phyloP scores from a whole-genome alignment of 2,797 vertebrate genomes.

The Loriculus beryllinus region DNA sequence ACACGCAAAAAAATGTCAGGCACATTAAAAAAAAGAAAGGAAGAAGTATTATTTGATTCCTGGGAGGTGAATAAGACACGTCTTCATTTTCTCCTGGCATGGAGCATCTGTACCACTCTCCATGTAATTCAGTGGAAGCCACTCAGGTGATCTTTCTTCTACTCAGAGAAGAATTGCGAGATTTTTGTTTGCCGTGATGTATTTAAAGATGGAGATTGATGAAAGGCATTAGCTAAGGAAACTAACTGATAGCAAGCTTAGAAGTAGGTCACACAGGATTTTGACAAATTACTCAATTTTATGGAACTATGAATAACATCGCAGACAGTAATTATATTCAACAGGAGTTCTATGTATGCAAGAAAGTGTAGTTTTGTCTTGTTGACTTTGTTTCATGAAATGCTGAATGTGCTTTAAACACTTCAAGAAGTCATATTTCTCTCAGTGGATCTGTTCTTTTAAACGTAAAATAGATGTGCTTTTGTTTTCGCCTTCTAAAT shows the following conservation, averaged over 20 bases:
- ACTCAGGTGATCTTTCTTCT: not conserved
- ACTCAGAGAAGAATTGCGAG: not conserved
- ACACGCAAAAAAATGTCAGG: not conserved
- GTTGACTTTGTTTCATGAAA: not conserved
- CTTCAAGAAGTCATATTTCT: not conserved
- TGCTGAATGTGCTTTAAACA: not conserved
- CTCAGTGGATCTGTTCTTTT: not conserved
- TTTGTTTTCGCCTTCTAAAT: not conserved
- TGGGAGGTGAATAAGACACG: not conserved
- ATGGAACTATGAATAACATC: not conserved
- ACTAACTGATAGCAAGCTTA: not conserved
- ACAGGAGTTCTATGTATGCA: not conserved
- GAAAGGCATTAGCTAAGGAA: not conserved
- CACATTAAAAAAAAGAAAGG: not conserved
- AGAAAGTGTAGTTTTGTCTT: not conserved
- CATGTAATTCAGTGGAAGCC: accelerated
- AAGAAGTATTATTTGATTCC: not conserved
- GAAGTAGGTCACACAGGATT: slow-evolving; percentile 6
- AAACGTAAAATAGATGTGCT: not conserved
- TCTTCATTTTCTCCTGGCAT: not conserved
- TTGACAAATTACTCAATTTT: not conserved
- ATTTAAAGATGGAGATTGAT: slow-evolving; percentile 26
- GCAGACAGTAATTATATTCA: not conserved
- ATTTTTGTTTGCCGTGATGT: not conserved
- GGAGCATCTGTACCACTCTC: accelerated